phyloP scores from a whole-genome alignment of 2,113 vertebrate species.

The Patagioenas fasciata region DNA sequence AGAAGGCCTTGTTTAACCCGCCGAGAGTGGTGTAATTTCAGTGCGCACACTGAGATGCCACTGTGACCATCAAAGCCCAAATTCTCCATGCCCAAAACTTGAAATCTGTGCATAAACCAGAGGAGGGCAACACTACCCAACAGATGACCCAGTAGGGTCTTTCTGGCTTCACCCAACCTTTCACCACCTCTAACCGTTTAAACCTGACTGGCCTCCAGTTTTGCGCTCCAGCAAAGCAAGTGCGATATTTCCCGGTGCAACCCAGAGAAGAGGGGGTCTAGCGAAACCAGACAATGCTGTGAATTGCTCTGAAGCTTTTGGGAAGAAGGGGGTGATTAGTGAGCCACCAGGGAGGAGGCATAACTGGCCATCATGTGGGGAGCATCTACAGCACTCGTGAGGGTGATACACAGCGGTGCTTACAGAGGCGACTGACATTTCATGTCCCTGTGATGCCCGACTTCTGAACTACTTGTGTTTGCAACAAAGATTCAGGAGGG shows the following conservation, averaged over 20 bases:
- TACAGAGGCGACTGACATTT: not conserved
- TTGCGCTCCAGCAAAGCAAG: not conserved
- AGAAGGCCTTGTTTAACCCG: not conserved
- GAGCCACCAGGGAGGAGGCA: not conserved
- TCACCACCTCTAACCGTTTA: not conserved
- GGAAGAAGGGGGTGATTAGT: not conserved
- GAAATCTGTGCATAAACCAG: not conserved
- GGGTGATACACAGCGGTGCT: not conserved
- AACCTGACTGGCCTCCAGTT: not conserved
- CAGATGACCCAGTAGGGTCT: not conserved
- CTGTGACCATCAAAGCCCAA: not conserved
- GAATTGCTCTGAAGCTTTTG: not conserved
- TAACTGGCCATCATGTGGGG: not conserved
- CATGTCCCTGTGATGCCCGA: not conserved
- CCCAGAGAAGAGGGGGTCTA: not conserved
- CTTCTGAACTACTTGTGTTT: not conserved
- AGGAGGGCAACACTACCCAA: not conserved
- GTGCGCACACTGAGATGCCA: not conserved
- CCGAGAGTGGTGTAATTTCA: accelerated
- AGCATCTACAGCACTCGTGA: not conserved
- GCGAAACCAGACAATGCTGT: not conserved
- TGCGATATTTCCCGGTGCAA: not conserved
- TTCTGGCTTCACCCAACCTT: not conserved
- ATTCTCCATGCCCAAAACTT: not conserved
- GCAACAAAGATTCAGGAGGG: not conserved